Percentiles rank a stretch among this genome's conserved stretches.
phyloP scores from a whole-genome alignment of 2,797 vertebrate species.

The Sebastiscus albofasciatus region DNA sequence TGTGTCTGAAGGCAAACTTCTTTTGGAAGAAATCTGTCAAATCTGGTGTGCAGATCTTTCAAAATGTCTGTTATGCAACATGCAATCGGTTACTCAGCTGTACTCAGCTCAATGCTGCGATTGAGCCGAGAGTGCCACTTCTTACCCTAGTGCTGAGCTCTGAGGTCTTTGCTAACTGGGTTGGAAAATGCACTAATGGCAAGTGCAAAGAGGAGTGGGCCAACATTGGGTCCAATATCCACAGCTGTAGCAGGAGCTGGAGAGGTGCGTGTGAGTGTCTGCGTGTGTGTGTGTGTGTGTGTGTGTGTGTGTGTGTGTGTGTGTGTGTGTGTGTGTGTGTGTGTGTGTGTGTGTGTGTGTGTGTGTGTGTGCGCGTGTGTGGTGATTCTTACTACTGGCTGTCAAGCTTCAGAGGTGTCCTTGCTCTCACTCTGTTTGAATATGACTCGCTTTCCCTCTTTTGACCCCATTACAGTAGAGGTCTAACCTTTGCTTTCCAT shows the following conservation, averaged over 20 bases:
- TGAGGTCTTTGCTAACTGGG: constrained; percentile 62
- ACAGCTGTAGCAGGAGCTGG: neutral
- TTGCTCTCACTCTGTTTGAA: constrained; percentile 7
- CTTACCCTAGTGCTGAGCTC: constrained; percentile 42
- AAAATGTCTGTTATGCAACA: constrained; percentile 30
- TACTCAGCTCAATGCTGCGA: constrained; percentile 26
- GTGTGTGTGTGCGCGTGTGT: neutral
- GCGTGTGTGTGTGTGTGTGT: neutral
- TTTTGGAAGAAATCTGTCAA: neutral
- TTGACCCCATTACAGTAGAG: constrained; percentile 21
- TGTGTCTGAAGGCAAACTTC: neutral
- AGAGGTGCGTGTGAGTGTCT: neutral
- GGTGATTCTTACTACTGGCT: neutral
- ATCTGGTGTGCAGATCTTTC: constrained; percentile 8
- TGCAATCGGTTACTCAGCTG: constrained; percentile 30
- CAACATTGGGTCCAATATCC: constrained; percentile 29
- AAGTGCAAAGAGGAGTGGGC: constrained; percentile 42
- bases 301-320: neutral
- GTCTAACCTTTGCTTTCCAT: constrained; percentile 28
- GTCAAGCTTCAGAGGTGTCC: constrained; percentile 11
- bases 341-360: neutral
- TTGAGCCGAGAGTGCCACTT: constrained; percentile 24
- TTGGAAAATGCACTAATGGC: constrained; percentile 60
- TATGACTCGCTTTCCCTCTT: constrained; percentile 1
- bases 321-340: neutral